Base-by-base conservation (phyloP, 1,140 invertebrate species). In the Arion vulgaris region DNA sequence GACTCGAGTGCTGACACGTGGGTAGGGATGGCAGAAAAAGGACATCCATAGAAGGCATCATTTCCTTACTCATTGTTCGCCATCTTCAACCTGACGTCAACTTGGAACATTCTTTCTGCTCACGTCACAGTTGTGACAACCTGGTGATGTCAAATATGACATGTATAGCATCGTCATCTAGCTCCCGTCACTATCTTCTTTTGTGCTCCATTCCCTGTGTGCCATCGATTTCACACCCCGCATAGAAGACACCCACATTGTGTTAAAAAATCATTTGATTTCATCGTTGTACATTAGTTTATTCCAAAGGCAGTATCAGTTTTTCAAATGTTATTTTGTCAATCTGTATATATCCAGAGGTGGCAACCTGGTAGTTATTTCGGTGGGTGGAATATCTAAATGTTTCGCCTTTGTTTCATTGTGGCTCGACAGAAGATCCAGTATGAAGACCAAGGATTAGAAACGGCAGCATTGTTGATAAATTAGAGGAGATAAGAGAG, bases 101-200 rank as follows among this genome's bases (percentile, higher is more conserved):
- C 53, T 57, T 57, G 53, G 19, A 28, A 66, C 62, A 32, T 66
- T 32, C 28, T 66, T 66, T 66, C 62, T 66, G 62, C 62, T 66
- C 62, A 66, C 62, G 62, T 66, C 62, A 66, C 62, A 66, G 19
- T 7, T 32, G 62, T 66, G 62, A 66, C 62, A 66, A 32, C 9
- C 17, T 5, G 4, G 11, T 17, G 62, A 66, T 0, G 4, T 7
- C 62, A 9, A 23, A 2, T 66, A 34, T 28, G 62, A 66, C 62
- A 28, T 28, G 62, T 13, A 32, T 28, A 66, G 19, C 62, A 2
- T 66, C 62, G n/a, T 66, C 51, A 57, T 32, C 28, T 0, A 66
- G 62, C 28, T 23, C 62, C 28, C 28, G 62, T 66, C 62, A 66
- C 2, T 4, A 57, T n/a, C 23, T 19, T 57, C 26, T 57, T 19